These are phyloP conservation scores for Graphium colonna DNA, from an alignment of 2,888 invertebrate species.

Conservation along the genomic window DNA sequence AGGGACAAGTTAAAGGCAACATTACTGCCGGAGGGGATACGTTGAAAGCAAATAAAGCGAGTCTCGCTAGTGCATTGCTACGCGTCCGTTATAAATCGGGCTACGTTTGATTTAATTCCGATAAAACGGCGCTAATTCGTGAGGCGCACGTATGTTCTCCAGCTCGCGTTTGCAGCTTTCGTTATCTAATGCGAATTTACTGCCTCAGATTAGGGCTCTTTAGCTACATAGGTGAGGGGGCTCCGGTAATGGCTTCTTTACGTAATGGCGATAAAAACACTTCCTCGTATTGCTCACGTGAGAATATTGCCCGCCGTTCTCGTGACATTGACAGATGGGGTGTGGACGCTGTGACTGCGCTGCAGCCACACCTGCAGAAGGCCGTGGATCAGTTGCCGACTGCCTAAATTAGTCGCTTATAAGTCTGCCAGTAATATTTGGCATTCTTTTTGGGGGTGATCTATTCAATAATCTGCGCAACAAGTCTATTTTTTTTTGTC, in stretches of 20 bases:
- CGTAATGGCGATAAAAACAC: constrained; percentile 61
- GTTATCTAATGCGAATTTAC: constrained; percentile 70
- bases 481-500: too few species aligned
- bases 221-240: constrained; percentile 42
- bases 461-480: too few species aligned
- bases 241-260: constrained; percentile 60
- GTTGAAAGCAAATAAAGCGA: constrained; percentile 35
- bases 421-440: too few species aligned
- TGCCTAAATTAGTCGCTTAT: too few species aligned
- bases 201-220: constrained; percentile 53
- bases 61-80: constrained; percentile 34
- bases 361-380: constrained; percentile 25
- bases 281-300: constrained; percentile 60
- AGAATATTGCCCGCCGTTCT: constrained; percentile 48
- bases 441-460: too few species aligned
- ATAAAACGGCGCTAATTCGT: constrained; percentile 57
- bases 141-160: constrained; percentile 57
- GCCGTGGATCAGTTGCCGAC: constrained; percentile 26
- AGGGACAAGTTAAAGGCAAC: constrained; percentile 27
- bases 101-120: constrained; percentile 40
- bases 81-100: constrained; percentile 32
- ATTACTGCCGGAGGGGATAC: constrained; percentile 11
- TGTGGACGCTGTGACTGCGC: constrained; percentile 39
- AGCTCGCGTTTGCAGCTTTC: constrained; percentile 52
- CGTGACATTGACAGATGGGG: constrained; percentile 62